Conservation (phyloP, 1,140 invertebrate genomes). For the Ips typographus region DNA sequence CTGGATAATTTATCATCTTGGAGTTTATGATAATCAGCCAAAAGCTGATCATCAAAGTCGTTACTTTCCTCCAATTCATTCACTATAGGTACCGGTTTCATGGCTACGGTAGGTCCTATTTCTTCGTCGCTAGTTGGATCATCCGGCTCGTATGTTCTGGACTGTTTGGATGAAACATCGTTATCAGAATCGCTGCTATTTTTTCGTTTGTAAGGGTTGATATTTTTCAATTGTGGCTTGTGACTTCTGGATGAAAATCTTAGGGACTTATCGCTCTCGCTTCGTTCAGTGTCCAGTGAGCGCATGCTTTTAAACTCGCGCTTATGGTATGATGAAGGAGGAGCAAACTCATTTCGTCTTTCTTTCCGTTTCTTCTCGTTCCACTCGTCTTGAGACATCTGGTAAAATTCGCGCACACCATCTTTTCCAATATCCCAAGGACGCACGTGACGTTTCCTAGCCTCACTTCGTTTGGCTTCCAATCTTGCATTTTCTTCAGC, state of each 20-base stretch:
- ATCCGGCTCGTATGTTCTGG: background rate
- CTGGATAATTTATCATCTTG: conserved; percentile 36
- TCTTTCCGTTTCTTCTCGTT: conserved; percentile 70
- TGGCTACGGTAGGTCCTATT: background rate
- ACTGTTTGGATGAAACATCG: background rate
- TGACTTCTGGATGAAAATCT: conserved; percentile 45
- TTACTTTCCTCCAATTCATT: conserved; percentile 52
- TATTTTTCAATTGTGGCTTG: conserved; percentile 8
- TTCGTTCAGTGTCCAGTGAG: conserved; percentile 15
- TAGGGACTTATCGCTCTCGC: conserved; percentile 40
- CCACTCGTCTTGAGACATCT: conserved; percentile 80
- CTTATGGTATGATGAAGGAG: conserved; percentile 50
- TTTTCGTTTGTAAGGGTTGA: conserved; percentile 27
- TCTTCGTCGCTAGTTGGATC: conserved; percentile 4
- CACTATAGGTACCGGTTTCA: conserved; percentile 52
- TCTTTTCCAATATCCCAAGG: conserved; percentile 72
- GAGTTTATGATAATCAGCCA: conserved; percentile 31
- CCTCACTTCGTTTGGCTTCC: conserved; percentile 39
- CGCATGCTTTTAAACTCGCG: conserved; percentile 47
- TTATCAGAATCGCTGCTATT: background rate
- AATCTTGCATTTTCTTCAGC: conserved; percentile 38
- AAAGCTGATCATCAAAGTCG: conserved; percentile 35
- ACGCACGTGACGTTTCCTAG: conserved; percentile 59
- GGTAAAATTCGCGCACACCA: conserved; percentile 55
- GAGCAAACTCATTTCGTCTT: conserved; percentile 70